Base-by-base conservation (phyloP, 2,888 invertebrate genomes). In the Acheta domesticus region DNA sequence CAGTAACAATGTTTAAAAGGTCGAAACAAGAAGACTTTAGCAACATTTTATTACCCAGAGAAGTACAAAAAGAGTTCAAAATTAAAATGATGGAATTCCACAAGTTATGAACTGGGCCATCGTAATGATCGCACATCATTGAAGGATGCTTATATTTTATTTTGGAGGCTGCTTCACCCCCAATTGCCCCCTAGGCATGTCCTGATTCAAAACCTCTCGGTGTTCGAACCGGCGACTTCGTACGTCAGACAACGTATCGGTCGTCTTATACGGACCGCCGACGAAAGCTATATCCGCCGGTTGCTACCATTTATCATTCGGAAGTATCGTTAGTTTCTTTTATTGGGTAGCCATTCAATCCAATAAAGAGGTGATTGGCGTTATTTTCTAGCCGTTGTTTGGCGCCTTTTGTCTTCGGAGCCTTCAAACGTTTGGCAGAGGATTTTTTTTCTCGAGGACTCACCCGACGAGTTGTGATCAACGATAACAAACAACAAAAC, bases 361-460 rank as follows among this genome's bases (percentile, higher is more conserved):
- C 62, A 62, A 62, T 62, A 62, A 62, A 62, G 62, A 62, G 62
- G n/a, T 62, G 62, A 62, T 62, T 62, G 62, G 62, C 62, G 62
- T 62, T 62, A 62, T 62, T 62, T 62, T 62, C 62, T 62, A 62
- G 62, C 62, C n/a, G 62, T 62, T 62, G 62, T 62, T 62, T 62
- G 62, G 62, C 62, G 62, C 62, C 62, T 62, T 62, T 62, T 19
- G 62, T 62, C 62, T 62, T 62, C 16, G 14, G 62, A 62, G n/a
- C 62, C 62, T 62, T 62, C 62, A 62, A 62, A 62, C 62, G 62
- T 62, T 62, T 62, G 62, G 62, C 62, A 62, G 62, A 62, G 62
- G 62, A 62, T 62, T 62, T 62, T 62, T 62, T 12, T 62, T 62
- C 62, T n/a, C 62, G 62, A 62, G 4, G 62, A 16, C 16, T 62